phyloP scores from a whole-genome alignment of 2,888 invertebrate genomes.

The Masnerella sp. region DNA sequence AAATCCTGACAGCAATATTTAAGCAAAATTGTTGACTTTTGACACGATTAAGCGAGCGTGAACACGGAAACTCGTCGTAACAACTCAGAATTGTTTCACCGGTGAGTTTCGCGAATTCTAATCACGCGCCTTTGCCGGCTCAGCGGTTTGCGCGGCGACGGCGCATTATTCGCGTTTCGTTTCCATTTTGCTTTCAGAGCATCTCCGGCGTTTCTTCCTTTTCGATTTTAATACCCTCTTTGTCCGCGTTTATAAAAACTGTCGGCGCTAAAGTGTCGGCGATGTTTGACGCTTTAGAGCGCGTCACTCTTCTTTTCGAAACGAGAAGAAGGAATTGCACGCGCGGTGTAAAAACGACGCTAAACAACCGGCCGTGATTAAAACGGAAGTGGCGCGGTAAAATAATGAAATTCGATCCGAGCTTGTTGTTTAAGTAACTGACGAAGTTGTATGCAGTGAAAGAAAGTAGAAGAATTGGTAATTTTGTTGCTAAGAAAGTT shows the following conservation, averaged over 20 bases:
- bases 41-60: no score
- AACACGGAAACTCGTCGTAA: neutral
- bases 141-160: constrained; percentile 11
- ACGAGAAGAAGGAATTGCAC: no score
- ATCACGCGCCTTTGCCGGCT: constrained; percentile 27
- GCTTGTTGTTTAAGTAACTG: neutral
- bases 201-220: neutral
- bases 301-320: constrained; percentile 8
- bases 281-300: constrained; percentile 29
- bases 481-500: no score
- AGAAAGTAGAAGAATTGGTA: no score
- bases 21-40: no score
- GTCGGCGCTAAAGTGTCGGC: constrained; percentile 15
- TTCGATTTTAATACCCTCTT: constrained; percentile 24
- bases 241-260: constrained; percentile 22
- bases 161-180: neutral
- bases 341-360: constrained; percentile 14
- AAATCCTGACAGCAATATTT: no score
- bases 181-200: no score
- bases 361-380: constrained; percentile 10
- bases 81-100: no score
- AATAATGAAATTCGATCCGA: neutral
- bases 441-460: no score
- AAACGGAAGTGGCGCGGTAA: neutral
- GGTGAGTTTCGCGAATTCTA: no score